Conservation (phyloP, 2,888 invertebrate genomes). For the Acrobeloides nanus region DNA sequence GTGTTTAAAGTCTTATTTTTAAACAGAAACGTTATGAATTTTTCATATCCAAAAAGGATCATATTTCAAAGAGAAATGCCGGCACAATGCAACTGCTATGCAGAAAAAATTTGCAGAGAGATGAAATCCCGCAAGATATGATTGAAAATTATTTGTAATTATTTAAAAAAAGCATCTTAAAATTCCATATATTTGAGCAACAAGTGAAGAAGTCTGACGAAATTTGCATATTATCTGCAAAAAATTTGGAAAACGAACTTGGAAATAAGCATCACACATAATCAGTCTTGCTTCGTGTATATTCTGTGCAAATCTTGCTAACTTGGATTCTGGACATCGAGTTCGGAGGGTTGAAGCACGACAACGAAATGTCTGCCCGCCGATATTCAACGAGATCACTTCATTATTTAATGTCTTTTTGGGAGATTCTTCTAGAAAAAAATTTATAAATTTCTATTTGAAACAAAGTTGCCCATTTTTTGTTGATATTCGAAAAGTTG, state of each 20-base stretch:
- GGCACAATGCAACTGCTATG: too few species aligned
- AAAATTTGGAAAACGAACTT: slow-evolving; percentile 9
- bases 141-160: not conserved
- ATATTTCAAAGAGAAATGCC: too few species aligned
- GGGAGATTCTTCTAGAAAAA: too few species aligned
- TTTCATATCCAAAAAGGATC: too few species aligned
- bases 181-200: not conserved
- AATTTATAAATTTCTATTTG: not conserved
- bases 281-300: slow-evolving; percentile 19
- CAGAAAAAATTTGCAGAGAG: too few species aligned
- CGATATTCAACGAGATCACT: slow-evolving; percentile 18
- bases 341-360: slow-evolving; percentile 13
- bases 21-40: not conserved
- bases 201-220: too few species aligned
- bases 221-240: not conserved
- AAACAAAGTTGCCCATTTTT: too few species aligned
- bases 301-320: slow-evolving; percentile 15
- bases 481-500: too few species aligned
- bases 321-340: slow-evolving; percentile 4
- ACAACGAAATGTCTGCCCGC: slow-evolving; percentile 15
- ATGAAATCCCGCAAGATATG: too few species aligned
- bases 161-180: not conserved
- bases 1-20: not conserved
- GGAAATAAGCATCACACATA: slow-evolving; percentile 26
- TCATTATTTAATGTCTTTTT: too few species aligned